phyloP scores from a whole-genome alignment of 2,888 invertebrate species.

The Drosophila pegasa region DNA sequence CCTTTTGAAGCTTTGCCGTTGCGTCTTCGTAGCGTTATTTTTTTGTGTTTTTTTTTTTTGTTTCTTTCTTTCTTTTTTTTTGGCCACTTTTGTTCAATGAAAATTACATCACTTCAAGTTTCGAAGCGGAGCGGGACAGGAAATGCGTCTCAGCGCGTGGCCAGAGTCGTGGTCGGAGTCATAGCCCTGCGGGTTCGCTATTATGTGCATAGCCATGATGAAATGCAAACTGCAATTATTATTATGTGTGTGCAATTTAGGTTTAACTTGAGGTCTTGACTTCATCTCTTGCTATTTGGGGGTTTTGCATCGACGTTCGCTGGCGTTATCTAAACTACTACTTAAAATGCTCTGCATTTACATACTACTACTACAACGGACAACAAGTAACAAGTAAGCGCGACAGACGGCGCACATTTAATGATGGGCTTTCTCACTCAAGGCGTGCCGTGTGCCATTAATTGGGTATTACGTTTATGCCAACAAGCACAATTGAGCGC shows the following conservation, averaged over 20 bases:
- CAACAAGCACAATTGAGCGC: conserved; percentile 38
- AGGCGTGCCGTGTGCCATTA: conserved; percentile 58
- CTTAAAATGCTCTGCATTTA: conserved; percentile 26
- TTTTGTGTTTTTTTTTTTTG: conserved; percentile 16
- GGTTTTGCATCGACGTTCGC: neutral
- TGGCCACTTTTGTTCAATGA: conserved; percentile 61
- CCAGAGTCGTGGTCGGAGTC: conserved; percentile 1
- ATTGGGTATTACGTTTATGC: conserved; percentile 62
- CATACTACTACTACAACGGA: conserved; percentile 15
- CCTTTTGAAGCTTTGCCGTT: conserved; percentile 43
- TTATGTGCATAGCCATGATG: conserved; percentile 49
- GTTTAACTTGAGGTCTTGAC: conserved; percentile 11
- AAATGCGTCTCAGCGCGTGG: conserved; percentile 52
- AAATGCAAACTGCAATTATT: conserved; percentile 70
- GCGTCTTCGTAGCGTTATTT: conserved; percentile 59
- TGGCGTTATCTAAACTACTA: neutral
- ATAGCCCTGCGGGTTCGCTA: conserved; percentile 16
- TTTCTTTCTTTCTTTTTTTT: conserved; percentile 42
- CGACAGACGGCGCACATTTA: conserved; percentile 54
- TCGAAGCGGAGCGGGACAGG: conserved; percentile 55
- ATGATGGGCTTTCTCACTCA: conserved; percentile 51
- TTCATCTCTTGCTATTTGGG: conserved; percentile 8
- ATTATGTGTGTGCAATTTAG: conserved; percentile 48
- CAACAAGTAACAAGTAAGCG: conserved; percentile 5
- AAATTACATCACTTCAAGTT: conserved; percentile 66